Base-by-base conservation (phyloP, 1,140 invertebrate genomes). In the Tetragonula clypearis region DNA sequence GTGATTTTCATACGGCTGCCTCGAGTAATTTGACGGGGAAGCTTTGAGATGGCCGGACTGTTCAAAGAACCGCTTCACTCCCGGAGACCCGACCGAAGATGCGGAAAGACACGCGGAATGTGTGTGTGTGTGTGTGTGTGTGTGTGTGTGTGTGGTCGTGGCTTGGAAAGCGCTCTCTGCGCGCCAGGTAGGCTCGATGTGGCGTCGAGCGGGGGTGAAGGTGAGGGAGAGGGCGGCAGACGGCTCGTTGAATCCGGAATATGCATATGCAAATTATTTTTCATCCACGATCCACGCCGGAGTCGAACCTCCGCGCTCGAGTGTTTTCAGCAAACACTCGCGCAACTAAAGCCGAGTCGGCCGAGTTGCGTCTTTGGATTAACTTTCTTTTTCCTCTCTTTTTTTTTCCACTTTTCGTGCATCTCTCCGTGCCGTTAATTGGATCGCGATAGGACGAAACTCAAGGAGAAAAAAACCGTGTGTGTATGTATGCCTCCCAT, bases 211-310 rank as follows among this genome's bases (percentile, higher is more conserved):
- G 41, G 4, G 41, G 41, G 5, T 6, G 41, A 41, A 1, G 26
- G 2, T 21, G 9, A 41, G 30, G 55, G 56, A 35, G 58, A 69
- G 6, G 41, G 49, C 12, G 56, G 15, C 53, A 56, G 82, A 71
- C 56, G 49, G 69, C 15, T 82, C 84, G 79, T 75, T 55, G 84
- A 69, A 58, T 76, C 53, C 19, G 35, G 62, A 60, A 85, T 85
- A 85, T 85, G 84, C 79, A 85, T 85, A 85, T 85, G 84, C 79
- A 85, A 85, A 85, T 85, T 85, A 85, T 85, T 81, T 85, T 85
- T 82, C 84, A 76, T 82, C 79, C 55, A 76, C 62, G 30, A 30
- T 30, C 30, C 30, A 30, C 30, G 30, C 30, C 30, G 30, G 53
- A 85, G 71, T 69, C 79, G 68, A 75, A 69, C 79, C 84, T 60